These are phyloP conservation scores for Turritopsis rubra DNA, from an alignment of 30 jellyfish, hydroid and myxozoan species.

Conservation along the genomic window DNA sequence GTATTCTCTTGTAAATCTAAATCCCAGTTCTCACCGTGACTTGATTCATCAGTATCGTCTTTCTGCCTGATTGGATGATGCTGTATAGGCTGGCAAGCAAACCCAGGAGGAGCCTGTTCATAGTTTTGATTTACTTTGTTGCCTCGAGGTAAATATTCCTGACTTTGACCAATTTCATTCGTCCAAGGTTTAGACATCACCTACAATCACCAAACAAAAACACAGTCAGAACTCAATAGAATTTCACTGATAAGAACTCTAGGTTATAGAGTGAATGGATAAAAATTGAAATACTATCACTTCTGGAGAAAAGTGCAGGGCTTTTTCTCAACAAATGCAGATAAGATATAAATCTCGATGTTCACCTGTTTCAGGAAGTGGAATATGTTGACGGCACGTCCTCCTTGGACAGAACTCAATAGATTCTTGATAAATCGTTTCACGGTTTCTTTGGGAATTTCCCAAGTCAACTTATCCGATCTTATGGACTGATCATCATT, in stretches of 20 bases:
- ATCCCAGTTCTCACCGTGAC: constrained; percentile 39
- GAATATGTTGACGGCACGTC: background rate
- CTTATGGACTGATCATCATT: background rate
- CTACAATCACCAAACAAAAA: too few relatives aligned
- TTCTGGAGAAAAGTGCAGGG: too few relatives aligned
- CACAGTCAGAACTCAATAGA: too few relatives aligned
- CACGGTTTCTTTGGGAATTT: background rate
- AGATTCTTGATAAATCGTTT: background rate
- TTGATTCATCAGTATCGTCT: background rate
- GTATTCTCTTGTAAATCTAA: background rate
- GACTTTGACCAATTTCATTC: background rate
- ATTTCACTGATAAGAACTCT: too few relatives aligned
- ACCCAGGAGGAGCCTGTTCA: background rate
- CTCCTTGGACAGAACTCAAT: background rate
- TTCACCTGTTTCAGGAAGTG: background rate
- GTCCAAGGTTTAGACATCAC: background rate
- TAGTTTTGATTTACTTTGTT: background rate
- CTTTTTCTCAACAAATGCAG: too few relatives aligned
- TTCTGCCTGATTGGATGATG: background rate
- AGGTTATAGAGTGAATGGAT: too few relatives aligned
- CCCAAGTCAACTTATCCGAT: constrained; percentile 7
- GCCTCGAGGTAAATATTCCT: background rate
- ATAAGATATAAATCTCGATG: too few relatives aligned
- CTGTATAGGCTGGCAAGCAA: background rate
- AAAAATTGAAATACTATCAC: too few relatives aligned